phyloP scores from a whole-genome alignment of 2,797 vertebrate species.

The Pangasius djambal region DNA sequence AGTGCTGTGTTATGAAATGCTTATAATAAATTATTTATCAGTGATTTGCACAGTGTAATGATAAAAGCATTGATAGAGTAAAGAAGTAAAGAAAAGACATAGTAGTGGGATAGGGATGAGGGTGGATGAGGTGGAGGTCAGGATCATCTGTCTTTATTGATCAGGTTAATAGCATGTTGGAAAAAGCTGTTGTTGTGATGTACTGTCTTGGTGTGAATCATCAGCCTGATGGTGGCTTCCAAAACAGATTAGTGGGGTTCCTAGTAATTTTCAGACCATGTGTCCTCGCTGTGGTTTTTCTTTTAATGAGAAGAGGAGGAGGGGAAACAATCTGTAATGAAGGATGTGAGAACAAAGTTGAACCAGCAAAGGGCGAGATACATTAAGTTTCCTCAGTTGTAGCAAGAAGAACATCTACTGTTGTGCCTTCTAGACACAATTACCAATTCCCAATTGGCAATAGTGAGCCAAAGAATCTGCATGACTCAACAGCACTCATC shows the following conservation, averaged over 20 bases:
- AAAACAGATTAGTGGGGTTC: neutral
- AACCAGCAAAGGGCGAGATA: neutral
- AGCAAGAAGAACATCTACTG: neutral
- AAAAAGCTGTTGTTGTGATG: neutral
- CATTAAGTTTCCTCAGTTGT: neutral
- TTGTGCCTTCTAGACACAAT: conserved; percentile 12
- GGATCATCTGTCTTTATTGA: neutral
- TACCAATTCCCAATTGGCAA: neutral
- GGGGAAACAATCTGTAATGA: neutral
- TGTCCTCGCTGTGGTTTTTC: conserved; percentile 13
- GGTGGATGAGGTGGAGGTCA: neutral
- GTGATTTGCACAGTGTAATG: neutral
- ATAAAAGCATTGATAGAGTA: neutral
- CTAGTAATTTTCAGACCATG: neutral
- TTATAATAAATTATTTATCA: neutral
- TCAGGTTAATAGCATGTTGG: conserved; percentile 7
- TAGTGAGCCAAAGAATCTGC: neutral
- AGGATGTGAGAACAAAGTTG: neutral
- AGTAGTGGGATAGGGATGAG: neutral
- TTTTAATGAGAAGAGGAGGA: neutral
- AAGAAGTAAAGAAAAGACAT: neutral
- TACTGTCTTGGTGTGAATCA: neutral
- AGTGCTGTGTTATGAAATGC: neutral
- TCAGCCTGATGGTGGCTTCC: neutral
- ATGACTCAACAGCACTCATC: conserved; percentile 2